phyloP scores from a whole-genome alignment of 37 sponge, comb jelly and placozoan genomes.

The Oopsacas minuta region DNA sequence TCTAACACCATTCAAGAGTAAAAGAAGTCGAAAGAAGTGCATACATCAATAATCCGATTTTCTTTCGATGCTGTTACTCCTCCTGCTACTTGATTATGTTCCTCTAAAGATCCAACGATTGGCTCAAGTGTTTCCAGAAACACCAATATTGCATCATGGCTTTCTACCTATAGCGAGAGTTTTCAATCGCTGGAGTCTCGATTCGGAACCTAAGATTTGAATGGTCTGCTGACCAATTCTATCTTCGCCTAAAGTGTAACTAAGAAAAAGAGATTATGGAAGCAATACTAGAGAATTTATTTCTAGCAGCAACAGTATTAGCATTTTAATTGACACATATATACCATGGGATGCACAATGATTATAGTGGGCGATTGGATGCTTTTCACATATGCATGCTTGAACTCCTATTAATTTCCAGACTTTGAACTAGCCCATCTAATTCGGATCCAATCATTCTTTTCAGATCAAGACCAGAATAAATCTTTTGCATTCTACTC shows the following conservation, averaged over 20 bases:
- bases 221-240: not conserved
- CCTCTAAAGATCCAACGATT: slow-evolving; percentile 19
- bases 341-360: slow-evolving; percentile 11
- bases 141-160: slow-evolving; percentile 17
- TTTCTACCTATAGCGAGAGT: slow-evolving; percentile 15
- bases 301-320: slow-evolving; percentile 14
- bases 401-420: slow-evolving; percentile 14
- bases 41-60: slow-evolving; percentile 9
- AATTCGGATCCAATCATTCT: slow-evolving; percentile 2
- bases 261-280: not conserved
- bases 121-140: slow-evolving; percentile 15
- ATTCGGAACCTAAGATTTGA: slow-evolving; percentile 17
- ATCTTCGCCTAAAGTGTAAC: slow-evolving; percentile 6
- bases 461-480: slow-evolving; percentile 19
- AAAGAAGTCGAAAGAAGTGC: slow-evolving; percentile 10
- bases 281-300: slow-evolving; percentile 14
- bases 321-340: not conserved
- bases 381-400: slow-evolving; percentile 15
- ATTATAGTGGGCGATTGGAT: slow-evolving; percentile 3
- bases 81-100: slow-evolving; percentile 15
- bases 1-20: slow-evolving; percentile 16
- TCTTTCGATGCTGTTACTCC: slow-evolving; percentile 18
- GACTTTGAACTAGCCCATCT: slow-evolving; percentile 9
- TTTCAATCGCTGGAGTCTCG: slow-evolving; percentile 15
- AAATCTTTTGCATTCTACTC: too few species aligned